phyloP scores from a whole-genome alignment of 2,113 vertebrate species.

The Hydrolagus affinis region DNA sequence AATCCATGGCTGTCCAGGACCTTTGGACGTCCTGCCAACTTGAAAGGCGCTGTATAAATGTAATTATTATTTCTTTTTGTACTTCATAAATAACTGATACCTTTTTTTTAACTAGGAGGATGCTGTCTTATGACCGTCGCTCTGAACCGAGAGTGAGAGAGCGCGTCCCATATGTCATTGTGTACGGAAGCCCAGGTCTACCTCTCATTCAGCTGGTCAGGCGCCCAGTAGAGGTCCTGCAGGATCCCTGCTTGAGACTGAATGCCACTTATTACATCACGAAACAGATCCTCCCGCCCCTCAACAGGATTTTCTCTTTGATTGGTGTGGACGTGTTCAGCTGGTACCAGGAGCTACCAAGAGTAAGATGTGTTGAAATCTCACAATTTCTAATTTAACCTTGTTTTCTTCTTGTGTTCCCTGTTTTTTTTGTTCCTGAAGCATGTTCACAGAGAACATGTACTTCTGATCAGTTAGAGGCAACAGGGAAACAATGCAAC shows the following conservation, averaged over 20 bases:
- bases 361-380: constrained; percentile 56
- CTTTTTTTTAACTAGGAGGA: constrained; percentile 60
- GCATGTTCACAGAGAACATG: no score
- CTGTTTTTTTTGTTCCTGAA: no score
- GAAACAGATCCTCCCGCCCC: constrained; percentile 90
- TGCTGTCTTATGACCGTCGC: constrained; percentile 80
- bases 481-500: no score
- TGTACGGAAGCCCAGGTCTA: constrained; percentile 77
- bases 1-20: no score
- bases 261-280: constrained; percentile 89
- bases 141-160: constrained; percentile 86
- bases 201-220: constrained; percentile 94
- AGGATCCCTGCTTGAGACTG: constrained; percentile 74
- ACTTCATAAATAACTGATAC: not conserved
- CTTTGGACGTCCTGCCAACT: no score
- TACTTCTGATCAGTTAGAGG: no score
- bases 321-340: constrained; percentile 88
- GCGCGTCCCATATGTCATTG: constrained; percentile 87
- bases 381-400: not conserved
- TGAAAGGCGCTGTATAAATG: no score
- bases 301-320: constrained; percentile 81
- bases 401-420: not conserved
- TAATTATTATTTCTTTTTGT: no score
- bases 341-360: constrained; percentile 91
- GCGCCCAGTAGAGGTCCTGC: constrained; percentile 75